These are phyloP conservation scores for Sebastes minor DNA, from an alignment of 2,797 vertebrate species.

Conservation along the genomic window DNA sequence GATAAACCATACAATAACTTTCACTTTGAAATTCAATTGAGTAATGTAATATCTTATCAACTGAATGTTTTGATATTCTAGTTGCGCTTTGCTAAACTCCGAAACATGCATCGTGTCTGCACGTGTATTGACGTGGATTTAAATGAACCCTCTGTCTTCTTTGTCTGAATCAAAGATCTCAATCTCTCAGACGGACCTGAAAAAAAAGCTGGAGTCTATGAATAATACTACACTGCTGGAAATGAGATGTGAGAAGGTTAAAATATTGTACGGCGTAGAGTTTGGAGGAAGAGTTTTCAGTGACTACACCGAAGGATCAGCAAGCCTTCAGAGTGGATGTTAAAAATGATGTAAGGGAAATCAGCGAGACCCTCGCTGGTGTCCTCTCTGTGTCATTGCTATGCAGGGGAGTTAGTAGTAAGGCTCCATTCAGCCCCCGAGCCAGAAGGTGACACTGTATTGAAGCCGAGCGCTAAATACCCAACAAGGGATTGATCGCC, in stretches of 20 bases:
- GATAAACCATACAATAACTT: slow-evolving; percentile 2
- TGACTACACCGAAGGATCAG: background rate
- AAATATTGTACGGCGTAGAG: background rate
- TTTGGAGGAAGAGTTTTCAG: background rate
- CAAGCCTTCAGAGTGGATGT: background rate
- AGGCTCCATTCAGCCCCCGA: slow-evolving; percentile 58
- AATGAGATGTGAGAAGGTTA: background rate
- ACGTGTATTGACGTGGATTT: background rate
- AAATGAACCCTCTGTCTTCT: background rate
- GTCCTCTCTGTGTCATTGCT: slow-evolving; percentile 61
- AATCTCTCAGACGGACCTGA: background rate
- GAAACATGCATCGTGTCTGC: background rate
- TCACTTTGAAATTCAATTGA: background rate
- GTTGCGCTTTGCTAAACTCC: background rate
- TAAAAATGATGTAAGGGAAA: slow-evolving; percentile 39
- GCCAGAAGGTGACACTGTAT: slow-evolving; percentile 64
- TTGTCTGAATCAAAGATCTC: background rate
- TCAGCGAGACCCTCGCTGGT: slow-evolving; percentile 22
- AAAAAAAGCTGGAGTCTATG: background rate
- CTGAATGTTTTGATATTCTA: background rate
- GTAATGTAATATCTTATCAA: background rate
- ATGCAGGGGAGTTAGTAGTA: slow-evolving; percentile 57
- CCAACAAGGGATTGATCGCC: slow-evolving; percentile 43
- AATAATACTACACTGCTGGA: background rate
- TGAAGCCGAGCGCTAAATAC: slow-evolving; percentile 59